Base-by-base conservation (phyloP, 2,113 vertebrate species). In the Heterotis niloticus region DNA sequence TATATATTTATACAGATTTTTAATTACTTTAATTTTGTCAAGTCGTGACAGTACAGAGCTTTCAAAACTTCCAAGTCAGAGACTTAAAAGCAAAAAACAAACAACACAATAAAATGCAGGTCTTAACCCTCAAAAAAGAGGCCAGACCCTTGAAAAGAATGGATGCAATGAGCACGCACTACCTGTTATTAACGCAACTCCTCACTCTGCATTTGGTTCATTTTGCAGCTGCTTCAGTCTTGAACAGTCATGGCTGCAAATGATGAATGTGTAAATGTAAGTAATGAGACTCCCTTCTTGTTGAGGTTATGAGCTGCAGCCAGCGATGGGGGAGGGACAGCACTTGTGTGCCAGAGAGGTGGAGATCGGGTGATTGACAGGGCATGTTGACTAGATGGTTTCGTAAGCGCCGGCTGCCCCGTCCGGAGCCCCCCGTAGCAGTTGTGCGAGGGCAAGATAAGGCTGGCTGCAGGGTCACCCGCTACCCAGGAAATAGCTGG, bases 371-470 rank as follows among this genome's bases (percentile, higher is more conserved):
- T 74, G 54, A 74, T 59, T 28, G 54, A 59, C 71, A 74, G 54
- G n/a, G n/a, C 51, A 51, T 34, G 24, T 29, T 69, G 10, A 69
- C 67, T 62, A 62, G 4, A 62, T 2, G 34, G 34, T 44, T 44
- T 44, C 7, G 34, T 44, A 62, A 62, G 14, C 11, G 64, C 20
- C 64, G 4, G 23, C 56, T 44, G 73, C 54, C 75, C 75, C 20
- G 60, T 10, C 44, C 17, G 16, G 24, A 24, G 62, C 28, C 60
- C 62, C 64, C 75, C 17, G 11, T 10, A 66, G 77, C 28, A 62
- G 67, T 56, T 34, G 29, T 78, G 77, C 34, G 56, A 26, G 18
- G 29, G 26, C 20, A 54, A 71, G 77, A 78, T 78, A 78, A 78
- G 77, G 67, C 54, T 57, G 0, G 20, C 17, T 18, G 10, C 51